Base-by-base conservation (phyloP, 1,140 invertebrate genomes). In the Drosophila lacertosa region DNA sequence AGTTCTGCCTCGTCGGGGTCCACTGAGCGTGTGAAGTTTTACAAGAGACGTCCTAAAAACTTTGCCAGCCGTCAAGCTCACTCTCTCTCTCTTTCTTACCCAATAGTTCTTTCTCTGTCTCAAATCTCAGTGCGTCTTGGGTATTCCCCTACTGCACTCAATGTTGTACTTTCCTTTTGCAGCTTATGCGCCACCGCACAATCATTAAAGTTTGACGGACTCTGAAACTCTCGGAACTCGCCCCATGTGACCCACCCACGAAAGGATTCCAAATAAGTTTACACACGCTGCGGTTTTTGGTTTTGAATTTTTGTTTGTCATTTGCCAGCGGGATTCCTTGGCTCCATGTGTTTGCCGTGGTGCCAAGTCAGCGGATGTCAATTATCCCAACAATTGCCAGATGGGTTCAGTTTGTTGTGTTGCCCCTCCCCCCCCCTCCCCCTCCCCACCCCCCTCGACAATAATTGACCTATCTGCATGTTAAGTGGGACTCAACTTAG, bases 141-240 rank as follows among this genome's bases (percentile, higher is more conserved):
- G 60, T 65, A 33, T 71, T 65, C 10, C 4, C 45, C 10, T 11
- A 3, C 37, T 53, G 72, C 69, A 77, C 63, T 81, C 79, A 70
- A 83, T 83, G 60, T 79, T 78, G 79, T 84, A 84, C 80, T 76
- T 84, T 76, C 67, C 32, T 82, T 53, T 72, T 73, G 76, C 77
- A 84, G 66, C 79, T 77, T 71, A 84, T 84, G 76, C 64, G 64
- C 69, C 73, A 86, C 76, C 77, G 81, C 81, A 71, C 73, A 80
- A 80, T 86, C 80, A 84, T 84, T 76, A 86, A 84, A 86, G 76
- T 84, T 84, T 59, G 60, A 73, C 70, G 59, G 73, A 75, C 77
- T 79, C 70, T 55, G 55, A 47, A 68, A 45, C 26, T 62, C 47
- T 68, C 22, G 4, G 16, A 33, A 29, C 42, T 20, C 33, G 45